phyloP scores from a whole-genome alignment of 2,888 invertebrate species.

The Drosophila mulleri region DNA sequence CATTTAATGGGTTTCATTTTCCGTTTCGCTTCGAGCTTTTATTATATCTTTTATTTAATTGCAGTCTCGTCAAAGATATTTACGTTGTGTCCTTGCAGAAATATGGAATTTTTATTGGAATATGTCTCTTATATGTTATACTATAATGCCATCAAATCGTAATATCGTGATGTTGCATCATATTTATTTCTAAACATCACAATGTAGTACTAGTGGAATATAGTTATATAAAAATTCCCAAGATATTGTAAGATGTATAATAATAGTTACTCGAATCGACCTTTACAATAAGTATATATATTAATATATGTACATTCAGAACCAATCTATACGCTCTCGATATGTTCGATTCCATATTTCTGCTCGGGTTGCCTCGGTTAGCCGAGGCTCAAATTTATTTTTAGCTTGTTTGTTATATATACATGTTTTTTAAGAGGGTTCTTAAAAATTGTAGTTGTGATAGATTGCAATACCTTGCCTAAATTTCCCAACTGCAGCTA shows the following conservation, averaged over 20 bases:
- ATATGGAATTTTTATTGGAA: not conserved
- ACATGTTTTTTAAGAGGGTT: conserved; percentile 5
- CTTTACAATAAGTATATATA: no score
- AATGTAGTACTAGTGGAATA: no score
- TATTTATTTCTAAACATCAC: no score
- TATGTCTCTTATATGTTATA: no score
- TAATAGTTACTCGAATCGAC: no score
- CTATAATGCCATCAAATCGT: no score
- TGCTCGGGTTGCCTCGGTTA: conserved; percentile 40
- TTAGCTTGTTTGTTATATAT: conserved; percentile 1
- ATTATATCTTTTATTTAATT: conserved; percentile 22
- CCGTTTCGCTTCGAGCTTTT: not conserved
- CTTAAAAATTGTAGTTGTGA: conserved; percentile 25
- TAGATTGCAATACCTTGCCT: conserved; percentile 79
- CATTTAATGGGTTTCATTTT: conserved; percentile 8
- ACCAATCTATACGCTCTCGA: not conserved
- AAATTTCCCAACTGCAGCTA: conserved; percentile 84
- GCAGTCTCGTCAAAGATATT: conserved; percentile 1
- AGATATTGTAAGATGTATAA: no score
- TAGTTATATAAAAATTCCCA: no score
- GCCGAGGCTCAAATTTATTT: conserved; percentile 22
- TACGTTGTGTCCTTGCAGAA: conserved; percentile 25
- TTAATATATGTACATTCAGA: no score
- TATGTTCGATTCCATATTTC: not conserved
- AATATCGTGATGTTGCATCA: no score